Evolutionary conservation across 2,888 invertebrate species (phyloP), one percentile per base, ranked within the genome.

Genomic region (Coleophora flavipennella): DNA sequence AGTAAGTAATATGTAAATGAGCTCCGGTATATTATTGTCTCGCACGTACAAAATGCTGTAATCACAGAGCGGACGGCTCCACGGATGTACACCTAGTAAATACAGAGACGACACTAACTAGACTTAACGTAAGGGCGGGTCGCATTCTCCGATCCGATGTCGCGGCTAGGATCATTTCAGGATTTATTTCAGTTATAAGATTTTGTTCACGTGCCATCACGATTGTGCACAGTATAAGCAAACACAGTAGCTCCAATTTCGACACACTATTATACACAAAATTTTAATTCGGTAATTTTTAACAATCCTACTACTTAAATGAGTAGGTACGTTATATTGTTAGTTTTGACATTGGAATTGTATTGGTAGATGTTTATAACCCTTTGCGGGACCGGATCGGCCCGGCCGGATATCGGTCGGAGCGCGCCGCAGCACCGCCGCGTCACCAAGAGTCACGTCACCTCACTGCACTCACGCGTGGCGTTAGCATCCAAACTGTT

Each of bases 1-100:
- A 52, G 53, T 47, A 53, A 33, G 46, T 48, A 50, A 46, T 48
- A 50, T 45, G 51, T 57, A 57, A 59, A 62, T 61, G 62, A 67
- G 66, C 73, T 73, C 67, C 71, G 57, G 63, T 57, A 58, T 74
- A 58, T 74, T 81, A 83, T 81, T 80, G 83, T 83, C 83, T 80
- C 83, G 79, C 80, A 78, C 80, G 67, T 71, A 73, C 57, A 67
- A 65, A 75, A 74, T 68, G 75, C 68, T 6, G 63, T 50, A 56
- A 62, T 61, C 62, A 65, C 61, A 53, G 59, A 55, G 57, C 53
- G 57, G 54, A 51, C 20, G 39, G 40, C 42, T 48, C 50, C 43
- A 51, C 49, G 55, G 52, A 53, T 53, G 54, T 65, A 62, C 46
- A 53, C 56, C 55, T 59, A 65, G 49, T 53, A 44, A 43, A 41